Conservation (phyloP, 2,888 invertebrate species). For the Parasteatoda lunata region DNA sequence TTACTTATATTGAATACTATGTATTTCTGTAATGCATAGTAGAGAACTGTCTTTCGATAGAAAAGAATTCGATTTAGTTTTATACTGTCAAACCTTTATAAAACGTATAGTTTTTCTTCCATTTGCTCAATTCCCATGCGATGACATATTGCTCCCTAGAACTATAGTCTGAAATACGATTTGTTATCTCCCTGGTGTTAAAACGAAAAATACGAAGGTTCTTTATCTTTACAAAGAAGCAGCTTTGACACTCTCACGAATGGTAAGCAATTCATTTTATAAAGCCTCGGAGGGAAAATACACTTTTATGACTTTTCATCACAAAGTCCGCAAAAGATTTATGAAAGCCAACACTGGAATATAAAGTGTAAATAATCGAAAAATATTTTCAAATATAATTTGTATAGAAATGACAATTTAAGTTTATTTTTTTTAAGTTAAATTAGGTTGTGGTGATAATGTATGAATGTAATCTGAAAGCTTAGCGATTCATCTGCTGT, state of each 20-base stretch:
- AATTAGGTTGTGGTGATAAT: too few relatives aligned
- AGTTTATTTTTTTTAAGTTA: too few relatives aligned
- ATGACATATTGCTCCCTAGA: conserved; percentile 23
- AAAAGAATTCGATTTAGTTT: too few relatives aligned
- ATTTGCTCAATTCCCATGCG: neutral
- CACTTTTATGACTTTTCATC: conserved; percentile 3
- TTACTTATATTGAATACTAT: too few relatives aligned
- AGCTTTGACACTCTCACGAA: conserved; percentile 28
- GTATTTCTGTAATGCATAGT: too few relatives aligned
- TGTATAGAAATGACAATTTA: too few relatives aligned
- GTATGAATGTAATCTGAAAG: too few relatives aligned
- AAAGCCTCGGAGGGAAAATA: conserved; percentile 2
- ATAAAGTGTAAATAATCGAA: neutral
- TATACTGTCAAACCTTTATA: too few relatives aligned
- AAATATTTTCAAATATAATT: too few relatives aligned
- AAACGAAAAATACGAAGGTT: conserved; percentile 30
- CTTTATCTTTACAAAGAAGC: conserved; percentile 27
- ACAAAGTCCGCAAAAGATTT: neutral
- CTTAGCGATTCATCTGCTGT: too few relatives aligned
- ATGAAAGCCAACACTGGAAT: neutral
- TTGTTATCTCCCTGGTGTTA: conserved; percentile 40
- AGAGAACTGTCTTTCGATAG: too few relatives aligned
- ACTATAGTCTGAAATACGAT: conserved; percentile 27
- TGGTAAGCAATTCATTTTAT: conserved; percentile 19
- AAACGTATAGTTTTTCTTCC: too few relatives aligned